phyloP scores from a whole-genome alignment of 2,113 vertebrate genomes.

The Cinclus mexicanus region DNA sequence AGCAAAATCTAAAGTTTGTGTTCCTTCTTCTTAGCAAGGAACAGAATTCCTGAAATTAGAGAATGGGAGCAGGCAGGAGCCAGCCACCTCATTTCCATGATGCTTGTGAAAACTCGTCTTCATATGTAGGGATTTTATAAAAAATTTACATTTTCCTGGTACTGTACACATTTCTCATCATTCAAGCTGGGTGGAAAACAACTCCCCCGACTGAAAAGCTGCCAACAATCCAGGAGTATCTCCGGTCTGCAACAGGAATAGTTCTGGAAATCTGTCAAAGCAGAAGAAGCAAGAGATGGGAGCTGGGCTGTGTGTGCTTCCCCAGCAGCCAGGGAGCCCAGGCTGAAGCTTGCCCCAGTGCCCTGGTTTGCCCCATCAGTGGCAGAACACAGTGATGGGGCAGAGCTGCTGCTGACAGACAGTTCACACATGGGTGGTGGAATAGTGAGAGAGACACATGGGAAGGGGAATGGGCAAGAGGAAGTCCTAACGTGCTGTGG shows the following conservation, averaged over 20 bases:
- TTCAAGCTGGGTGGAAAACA: background rate
- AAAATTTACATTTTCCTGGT: background rate
- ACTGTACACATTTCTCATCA: background rate
- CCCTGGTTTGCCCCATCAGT: accelerated
- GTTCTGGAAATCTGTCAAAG: background rate
- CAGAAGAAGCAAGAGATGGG: background rate
- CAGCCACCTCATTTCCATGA: background rate
- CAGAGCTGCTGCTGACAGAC: background rate
- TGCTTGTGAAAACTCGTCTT: background rate
- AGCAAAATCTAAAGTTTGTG: background rate
- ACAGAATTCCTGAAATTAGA: background rate
- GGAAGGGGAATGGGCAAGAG: background rate
- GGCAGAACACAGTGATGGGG: accelerated
- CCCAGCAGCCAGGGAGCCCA: background rate
- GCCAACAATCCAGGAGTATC: constrained; percentile 18
- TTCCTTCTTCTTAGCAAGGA: background rate
- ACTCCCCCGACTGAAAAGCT: background rate
- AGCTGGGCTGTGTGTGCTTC: accelerated
- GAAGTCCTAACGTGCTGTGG: background rate
- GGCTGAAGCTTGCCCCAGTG: background rate
- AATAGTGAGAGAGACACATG: background rate
- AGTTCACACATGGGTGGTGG: background rate
- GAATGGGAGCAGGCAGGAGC: background rate
- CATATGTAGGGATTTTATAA: background rate
- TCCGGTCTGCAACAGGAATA: background rate